Evolutionary conservation across 2,888 invertebrate genomes (phyloP).

Genomic region (Phymatocera aterrima): DNA sequence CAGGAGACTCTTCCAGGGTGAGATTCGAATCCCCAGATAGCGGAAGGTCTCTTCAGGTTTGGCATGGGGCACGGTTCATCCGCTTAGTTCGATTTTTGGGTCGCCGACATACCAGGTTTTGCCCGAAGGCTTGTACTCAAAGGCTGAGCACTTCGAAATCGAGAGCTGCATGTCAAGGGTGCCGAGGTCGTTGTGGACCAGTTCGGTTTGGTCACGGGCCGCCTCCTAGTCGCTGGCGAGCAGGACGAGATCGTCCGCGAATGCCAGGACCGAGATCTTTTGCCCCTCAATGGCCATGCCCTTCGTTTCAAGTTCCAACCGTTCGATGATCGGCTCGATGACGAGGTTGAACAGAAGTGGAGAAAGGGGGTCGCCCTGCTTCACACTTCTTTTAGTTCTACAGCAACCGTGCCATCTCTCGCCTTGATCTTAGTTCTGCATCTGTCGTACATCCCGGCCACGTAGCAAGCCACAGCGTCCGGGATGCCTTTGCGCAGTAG

Average conservation of each 20-base stretch:
- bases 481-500: slow-evolving; percentile 43
- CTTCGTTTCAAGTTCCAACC: not conserved
- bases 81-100: not conserved
- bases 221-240: not conserved
- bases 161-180: slow-evolving; percentile 49
- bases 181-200: fast-evolving
- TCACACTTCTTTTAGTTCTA: slow-evolving; percentile 67
- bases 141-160: slow-evolving; percentile 40
- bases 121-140: not conserved
- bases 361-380: slow-evolving; percentile 74
- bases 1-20: not conserved
- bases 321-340: not conserved
- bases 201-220: not conserved
- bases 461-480: not conserved
- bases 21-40: not conserved
- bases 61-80: not conserved
- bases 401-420: not conserved
- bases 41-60: not conserved
- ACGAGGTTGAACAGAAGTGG: slow-evolving; percentile 43
- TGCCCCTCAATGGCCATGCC: not conserved
- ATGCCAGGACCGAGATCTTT: slow-evolving; percentile 41
- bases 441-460: slow-evolving; percentile 32
- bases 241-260: slow-evolving; percentile 55
- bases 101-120: slow-evolving; percentile 47
- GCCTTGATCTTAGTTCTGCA: slow-evolving; percentile 14